Evolutionary conservation across 2,797 vertebrate genomes (phyloP).

Genomic region (Telmatherina bonti): DNA sequence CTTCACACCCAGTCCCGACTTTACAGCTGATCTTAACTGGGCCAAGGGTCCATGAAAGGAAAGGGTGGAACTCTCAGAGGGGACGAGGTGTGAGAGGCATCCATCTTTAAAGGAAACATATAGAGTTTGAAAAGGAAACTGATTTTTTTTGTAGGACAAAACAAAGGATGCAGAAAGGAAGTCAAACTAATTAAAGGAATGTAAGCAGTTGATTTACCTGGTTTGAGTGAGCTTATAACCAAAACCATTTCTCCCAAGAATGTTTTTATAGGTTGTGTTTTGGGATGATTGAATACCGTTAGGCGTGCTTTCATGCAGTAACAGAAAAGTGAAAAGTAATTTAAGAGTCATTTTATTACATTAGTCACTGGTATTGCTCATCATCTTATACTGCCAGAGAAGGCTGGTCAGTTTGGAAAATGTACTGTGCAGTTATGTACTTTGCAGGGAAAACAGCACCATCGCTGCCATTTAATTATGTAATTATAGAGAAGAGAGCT

Average conservation of each 20-base stretch:
- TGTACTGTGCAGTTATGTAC: background rate
- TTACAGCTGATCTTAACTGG: slow-evolving; percentile 48
- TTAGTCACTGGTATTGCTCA: slow-evolving; percentile 32
- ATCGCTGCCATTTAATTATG: slow-evolving; percentile 8
- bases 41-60: slow-evolving; percentile 58
- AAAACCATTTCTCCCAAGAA: slow-evolving; percentile 3
- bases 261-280: slow-evolving; percentile 15
- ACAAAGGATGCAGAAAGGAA: slow-evolving; percentile 63
- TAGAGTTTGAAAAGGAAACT: slow-evolving; percentile 70
- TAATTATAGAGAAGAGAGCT: background rate
- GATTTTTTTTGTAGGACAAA: slow-evolving; percentile 43
- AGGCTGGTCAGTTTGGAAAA: slow-evolving; percentile 27
- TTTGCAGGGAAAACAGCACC: background rate
- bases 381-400: slow-evolving; percentile 8
- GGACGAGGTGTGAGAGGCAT: slow-evolving; percentile 79
- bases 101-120: slow-evolving; percentile 81
- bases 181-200: slow-evolving; percentile 65
- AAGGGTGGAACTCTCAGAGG: slow-evolving; percentile 73
- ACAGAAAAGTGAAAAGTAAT: slow-evolving; percentile 14
- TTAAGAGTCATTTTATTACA: slow-evolving; percentile 14
- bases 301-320: slow-evolving; percentile 7
- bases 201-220: slow-evolving; percentile 44
- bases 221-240: slow-evolving; percentile 10
- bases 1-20: slow-evolving; percentile 56
- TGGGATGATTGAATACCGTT: background rate